Evolutionary conservation across 2,797 vertebrate genomes (phyloP).

Genomic region (Novumbra hubbsi): DNA sequence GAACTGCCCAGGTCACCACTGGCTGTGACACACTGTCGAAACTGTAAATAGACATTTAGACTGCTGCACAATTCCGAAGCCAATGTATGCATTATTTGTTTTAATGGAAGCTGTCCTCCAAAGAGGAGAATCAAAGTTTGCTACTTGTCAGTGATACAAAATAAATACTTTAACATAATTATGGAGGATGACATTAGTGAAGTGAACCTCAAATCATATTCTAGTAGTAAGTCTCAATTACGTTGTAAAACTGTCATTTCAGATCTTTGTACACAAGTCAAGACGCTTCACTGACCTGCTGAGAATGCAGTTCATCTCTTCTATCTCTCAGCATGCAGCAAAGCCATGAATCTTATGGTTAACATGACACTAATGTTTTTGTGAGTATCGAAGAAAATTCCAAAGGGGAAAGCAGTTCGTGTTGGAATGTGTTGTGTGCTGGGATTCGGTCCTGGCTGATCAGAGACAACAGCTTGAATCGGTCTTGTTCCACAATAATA

Average conservation of each 20-base stretch:
- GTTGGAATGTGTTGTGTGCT: slow-evolving; percentile 53
- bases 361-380: slow-evolving; percentile 21
- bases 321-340: background rate
- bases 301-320: background rate
- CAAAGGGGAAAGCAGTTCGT: slow-evolving; percentile 43
- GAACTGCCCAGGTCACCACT: too few species aligned
- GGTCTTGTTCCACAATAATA: slow-evolving; percentile 28
- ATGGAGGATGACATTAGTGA: background rate
- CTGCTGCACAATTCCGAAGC: too few species aligned
- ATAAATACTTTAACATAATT: background rate
- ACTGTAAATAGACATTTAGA: too few species aligned
- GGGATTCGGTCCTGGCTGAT: slow-evolving; percentile 33
- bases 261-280: slow-evolving; percentile 14
- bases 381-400: slow-evolving; percentile 29
- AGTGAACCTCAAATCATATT: slow-evolving; percentile 2
- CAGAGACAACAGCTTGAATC: slow-evolving; percentile 25
- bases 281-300: slow-evolving; percentile 16
- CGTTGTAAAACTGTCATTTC: slow-evolving; percentile 26
- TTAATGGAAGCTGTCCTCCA: background rate
- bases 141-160: background rate
- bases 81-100: background rate
- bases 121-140: background rate
- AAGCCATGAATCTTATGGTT: slow-evolving; percentile 16
- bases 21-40: too few species aligned
- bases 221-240: slow-evolving; percentile 11